A percentile compares a stretch with the other conserved stretches of the same genome.
Evolutionary conservation across 2,113 vertebrate species (phyloP).

Genomic region (Psammodynastes pulverulentus): DNA sequence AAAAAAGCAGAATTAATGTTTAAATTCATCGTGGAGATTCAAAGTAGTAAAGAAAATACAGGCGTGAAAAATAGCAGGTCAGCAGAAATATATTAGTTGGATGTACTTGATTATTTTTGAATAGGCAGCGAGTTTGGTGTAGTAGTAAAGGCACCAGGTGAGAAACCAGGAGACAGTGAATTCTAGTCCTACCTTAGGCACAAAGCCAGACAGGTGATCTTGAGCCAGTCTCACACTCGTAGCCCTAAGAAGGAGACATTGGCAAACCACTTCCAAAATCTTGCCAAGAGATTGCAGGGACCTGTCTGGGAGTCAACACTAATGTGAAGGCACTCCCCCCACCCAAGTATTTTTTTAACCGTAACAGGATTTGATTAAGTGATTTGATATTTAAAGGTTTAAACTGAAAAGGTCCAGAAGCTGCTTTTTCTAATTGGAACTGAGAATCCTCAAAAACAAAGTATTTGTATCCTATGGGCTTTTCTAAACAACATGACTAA

Average conservation of each 20-base stretch:
- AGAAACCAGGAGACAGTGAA: neutral
- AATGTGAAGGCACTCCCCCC: neutral
- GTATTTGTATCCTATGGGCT: neutral
- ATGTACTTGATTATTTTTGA: neutral
- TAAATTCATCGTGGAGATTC: neutral
- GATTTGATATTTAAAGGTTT: neutral
- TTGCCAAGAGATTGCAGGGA: neutral
- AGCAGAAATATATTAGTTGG: neutral
- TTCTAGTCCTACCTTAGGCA: neutral
- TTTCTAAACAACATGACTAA: neutral
- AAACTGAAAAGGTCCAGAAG: accelerated
- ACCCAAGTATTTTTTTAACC: neutral
- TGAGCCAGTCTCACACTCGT: neutral
- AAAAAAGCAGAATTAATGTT: neutral
- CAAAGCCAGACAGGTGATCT: neutral
- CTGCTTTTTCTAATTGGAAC: accelerated
- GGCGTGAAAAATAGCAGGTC: neutral
- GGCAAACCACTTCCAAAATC: neutral
- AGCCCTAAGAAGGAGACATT: neutral
- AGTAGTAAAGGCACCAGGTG: neutral
- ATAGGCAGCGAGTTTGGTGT: neutral
- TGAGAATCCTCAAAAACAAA: neutral
- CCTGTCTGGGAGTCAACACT: neutral
- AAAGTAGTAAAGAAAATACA: neutral
- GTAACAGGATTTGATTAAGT: neutral